These are phyloP conservation scores for Sula dactylatra DNA, from an alignment of 2,113 vertebrate genomes.

Conservation along the genomic window DNA sequence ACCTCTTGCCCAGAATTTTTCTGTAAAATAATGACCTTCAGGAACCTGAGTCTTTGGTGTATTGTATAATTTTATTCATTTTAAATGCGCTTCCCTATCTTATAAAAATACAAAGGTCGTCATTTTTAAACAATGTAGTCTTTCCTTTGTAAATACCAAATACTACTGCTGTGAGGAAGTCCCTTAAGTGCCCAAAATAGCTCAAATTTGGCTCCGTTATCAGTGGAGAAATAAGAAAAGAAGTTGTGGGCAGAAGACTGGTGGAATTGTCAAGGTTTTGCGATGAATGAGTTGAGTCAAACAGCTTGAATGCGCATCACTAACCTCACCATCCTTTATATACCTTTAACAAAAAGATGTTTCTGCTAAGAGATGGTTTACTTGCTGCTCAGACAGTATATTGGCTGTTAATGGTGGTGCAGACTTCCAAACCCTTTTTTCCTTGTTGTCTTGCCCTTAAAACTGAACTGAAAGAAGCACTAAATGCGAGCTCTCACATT, in stretches of 20 bases:
- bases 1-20: not conserved
- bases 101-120: not conserved
- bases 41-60: not conserved
- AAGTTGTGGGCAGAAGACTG: not conserved
- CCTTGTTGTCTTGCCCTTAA: not conserved
- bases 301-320: not conserved
- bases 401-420: not conserved
- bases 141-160: not conserved
- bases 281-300: not conserved
- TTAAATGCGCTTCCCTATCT: not conserved
- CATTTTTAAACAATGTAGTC: not conserved
- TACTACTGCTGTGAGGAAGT: not conserved
- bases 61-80: not conserved
- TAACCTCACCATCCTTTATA: not conserved
- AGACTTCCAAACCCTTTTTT: not conserved
- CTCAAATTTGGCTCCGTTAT: not conserved
- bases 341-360: not conserved
- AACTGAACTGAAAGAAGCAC: not conserved
- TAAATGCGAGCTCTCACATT: fast-evolving
- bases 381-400: not conserved
- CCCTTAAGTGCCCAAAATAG: not conserved
- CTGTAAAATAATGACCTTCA: not conserved
- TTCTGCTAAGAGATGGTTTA: not conserved
- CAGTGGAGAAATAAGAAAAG: not conserved
- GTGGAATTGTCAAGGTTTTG: not conserved